Evolutionary conservation across 2,797 vertebrate genomes (phyloP).

Genomic region (Eospalax fontanierii): DNA sequence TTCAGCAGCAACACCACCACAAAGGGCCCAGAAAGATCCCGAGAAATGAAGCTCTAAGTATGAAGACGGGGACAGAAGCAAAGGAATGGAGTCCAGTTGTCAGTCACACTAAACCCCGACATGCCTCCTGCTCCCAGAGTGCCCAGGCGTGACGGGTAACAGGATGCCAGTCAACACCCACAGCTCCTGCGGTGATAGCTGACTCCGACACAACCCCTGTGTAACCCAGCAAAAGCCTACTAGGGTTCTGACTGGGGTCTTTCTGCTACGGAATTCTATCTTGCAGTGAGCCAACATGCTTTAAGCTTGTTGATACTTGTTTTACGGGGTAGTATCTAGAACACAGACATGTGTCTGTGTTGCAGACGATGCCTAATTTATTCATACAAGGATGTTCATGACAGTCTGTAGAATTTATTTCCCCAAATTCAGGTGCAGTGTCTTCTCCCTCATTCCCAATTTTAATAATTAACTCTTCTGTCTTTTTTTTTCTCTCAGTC

Average conservation of each 20-base stretch:
- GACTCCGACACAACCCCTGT: no score
- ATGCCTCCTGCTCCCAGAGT: not conserved
- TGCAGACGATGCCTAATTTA: not conserved
- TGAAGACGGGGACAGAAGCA: not conserved
- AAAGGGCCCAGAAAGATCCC: not conserved
- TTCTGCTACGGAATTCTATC: not conserved
- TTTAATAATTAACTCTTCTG: no score
- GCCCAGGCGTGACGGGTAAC: not conserved
- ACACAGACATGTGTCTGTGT: not conserved
- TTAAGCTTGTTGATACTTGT: slow-evolving; percentile 21
- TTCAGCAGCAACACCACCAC: no score
- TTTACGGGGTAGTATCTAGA: not conserved
- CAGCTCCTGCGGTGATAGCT: not conserved
- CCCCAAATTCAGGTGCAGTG: not conserved
- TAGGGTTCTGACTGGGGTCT: not conserved
- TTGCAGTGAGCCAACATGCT: not conserved
- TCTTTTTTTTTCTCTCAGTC: not conserved
- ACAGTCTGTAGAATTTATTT: not conserved
- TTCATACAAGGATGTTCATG: no score
- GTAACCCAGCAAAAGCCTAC: not conserved
- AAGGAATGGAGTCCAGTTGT: not conserved
- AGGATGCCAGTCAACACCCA: not conserved
- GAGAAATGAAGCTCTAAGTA: not conserved
- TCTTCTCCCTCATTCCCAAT: not conserved
- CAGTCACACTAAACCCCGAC: no score